Evolutionary conservation across 2,113 vertebrate genomes (phyloP).

Genomic region (Daphoenositta chrysoptera): DNA sequence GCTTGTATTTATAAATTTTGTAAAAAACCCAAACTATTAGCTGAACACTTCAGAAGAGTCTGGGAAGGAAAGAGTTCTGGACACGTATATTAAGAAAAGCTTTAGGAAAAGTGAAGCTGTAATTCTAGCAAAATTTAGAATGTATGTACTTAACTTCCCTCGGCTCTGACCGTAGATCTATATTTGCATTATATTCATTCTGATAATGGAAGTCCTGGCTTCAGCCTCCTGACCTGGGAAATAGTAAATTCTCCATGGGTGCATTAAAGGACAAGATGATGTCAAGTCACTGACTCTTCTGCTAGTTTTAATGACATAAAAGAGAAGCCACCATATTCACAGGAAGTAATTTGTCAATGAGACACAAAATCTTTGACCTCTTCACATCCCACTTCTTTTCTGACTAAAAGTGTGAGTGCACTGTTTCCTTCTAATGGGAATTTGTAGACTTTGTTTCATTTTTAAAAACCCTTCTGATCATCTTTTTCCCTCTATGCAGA

Average conservation of each 20-base stretch:
- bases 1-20: not conserved
- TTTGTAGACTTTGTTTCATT: not conserved
- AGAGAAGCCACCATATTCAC: not conserved
- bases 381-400: not conserved
- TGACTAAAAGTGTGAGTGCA: not conserved
- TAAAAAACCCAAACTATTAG: not conserved
- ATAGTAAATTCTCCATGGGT: not conserved
- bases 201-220: not conserved
- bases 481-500: not conserved
- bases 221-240: not conserved
- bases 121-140: not conserved
- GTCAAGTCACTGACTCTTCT: not conserved
- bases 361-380: not conserved
- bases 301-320: not conserved
- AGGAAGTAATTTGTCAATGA: not conserved
- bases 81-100: not conserved
- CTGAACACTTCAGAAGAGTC: not conserved
- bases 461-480: not conserved
- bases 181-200: not conserved
- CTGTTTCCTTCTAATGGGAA: not conserved
- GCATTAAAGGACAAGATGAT: not conserved
- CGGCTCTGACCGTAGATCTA: fast-evolving
- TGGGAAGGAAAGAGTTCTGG: not conserved
- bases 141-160: not conserved
- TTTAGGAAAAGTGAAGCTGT: not conserved